phyloP scores from a whole-genome alignment of 2,888 invertebrate species.

The Ochlodes sylvanus region DNA sequence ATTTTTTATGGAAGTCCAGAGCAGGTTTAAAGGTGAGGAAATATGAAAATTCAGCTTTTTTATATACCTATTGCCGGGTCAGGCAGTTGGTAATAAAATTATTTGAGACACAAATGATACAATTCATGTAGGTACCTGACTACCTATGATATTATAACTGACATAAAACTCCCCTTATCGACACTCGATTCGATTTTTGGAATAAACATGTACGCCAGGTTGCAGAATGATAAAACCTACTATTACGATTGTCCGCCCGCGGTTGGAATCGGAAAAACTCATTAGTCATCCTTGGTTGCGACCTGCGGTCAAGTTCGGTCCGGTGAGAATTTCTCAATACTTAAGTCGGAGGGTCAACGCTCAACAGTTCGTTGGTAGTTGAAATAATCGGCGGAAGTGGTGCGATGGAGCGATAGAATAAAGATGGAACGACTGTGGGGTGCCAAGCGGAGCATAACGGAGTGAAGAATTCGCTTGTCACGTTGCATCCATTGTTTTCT shows the following conservation, averaged over 20 bases:
- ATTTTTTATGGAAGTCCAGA: no score
- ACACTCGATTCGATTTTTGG: no score
- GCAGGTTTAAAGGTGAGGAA: no score
- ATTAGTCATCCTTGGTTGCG: slow-evolving; percentile 16
- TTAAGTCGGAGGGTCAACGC: slow-evolving; percentile 55
- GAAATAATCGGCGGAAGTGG: slow-evolving; percentile 72
- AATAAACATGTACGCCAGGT: no score
- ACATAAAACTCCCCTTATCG: no score
- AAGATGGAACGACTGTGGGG: slow-evolving; percentile 62
- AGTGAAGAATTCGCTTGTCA: slow-evolving; percentile 49
- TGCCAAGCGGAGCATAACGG: slow-evolving; percentile 70
- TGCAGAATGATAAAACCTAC: background rate
- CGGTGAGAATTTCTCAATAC: slow-evolving; percentile 34
- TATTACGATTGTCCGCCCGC: background rate
- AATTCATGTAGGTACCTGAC: no score
- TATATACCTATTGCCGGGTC: no score
- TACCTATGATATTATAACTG: no score
- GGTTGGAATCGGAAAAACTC: slow-evolving; percentile 11
- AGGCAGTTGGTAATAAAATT: no score
- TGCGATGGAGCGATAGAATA: slow-evolving; percentile 53
- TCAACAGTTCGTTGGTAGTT: slow-evolving; percentile 66
- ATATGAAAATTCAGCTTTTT: no score
- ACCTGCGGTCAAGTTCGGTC: slow-evolving; percentile 28
- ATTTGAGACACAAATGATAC: no score
- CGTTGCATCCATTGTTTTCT: slow-evolving; percentile 34